Percentiles rank a stretch among this genome's conserved stretches.
Conservation (phyloP, 2,797 vertebrate species). For the Gila robusta region DNA sequence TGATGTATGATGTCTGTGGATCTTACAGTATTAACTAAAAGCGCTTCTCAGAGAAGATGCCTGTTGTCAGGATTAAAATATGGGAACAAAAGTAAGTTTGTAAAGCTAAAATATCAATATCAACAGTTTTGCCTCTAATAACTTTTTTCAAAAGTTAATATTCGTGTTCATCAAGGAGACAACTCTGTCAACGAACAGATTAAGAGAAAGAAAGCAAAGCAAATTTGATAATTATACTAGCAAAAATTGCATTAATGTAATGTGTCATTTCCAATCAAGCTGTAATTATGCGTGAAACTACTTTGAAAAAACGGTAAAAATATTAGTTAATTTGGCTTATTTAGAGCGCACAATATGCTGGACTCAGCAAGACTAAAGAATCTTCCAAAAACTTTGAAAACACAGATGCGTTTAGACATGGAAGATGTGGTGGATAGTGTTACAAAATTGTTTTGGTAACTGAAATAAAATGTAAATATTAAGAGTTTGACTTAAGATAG, state of each 20-base stretch:
- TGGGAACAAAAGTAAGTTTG: not conserved
- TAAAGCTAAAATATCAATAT: not conserved
- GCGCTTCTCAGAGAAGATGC: not conserved
- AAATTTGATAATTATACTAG: too few species aligned
- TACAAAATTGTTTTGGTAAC: not conserved
- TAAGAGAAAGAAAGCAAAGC: not conserved
- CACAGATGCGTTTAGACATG: not conserved
- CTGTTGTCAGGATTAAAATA: not conserved
- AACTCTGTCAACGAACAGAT: not conserved
- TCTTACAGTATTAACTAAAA: not conserved
- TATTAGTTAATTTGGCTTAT: too few species aligned
- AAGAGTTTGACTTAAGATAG: not conserved
- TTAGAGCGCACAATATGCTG: not conserved
- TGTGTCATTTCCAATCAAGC: not conserved
- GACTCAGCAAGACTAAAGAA: not conserved
- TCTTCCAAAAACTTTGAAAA: not conserved
- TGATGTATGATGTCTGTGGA: conserved; percentile 5
- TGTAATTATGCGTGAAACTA: not conserved
- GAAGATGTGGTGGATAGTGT: not conserved
- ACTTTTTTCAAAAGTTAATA: not conserved
- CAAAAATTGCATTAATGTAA: not conserved
- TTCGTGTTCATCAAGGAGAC: not conserved
- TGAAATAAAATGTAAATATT: not conserved
- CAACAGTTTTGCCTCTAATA: not conserved
- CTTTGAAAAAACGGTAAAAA: not conserved